Percentiles rank a stretch among this genome's conserved stretches.
Evolutionary conservation across 2,888 invertebrate genomes (phyloP).

Genomic region (Drosophila merina): DNA sequence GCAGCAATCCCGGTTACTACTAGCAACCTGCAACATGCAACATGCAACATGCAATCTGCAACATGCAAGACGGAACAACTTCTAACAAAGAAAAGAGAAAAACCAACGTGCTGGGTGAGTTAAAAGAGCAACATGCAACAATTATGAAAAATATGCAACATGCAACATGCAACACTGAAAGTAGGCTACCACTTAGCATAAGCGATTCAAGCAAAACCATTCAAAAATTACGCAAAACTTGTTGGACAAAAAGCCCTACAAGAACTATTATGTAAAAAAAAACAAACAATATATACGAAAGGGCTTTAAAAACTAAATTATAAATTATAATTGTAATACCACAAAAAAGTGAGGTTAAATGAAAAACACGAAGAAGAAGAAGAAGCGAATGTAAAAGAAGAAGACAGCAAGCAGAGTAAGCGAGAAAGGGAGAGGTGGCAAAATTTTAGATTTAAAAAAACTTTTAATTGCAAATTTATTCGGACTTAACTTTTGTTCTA

Average conservation of each 20-base stretch:
- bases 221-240: neutral
- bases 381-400: neutral
- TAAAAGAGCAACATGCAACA: slow-evolving; percentile 4
- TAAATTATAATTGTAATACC: neutral
- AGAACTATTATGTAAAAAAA: neutral
- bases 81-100: neutral
- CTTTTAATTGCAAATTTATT: neutral
- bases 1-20: slow-evolving; percentile 61
- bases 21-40: slow-evolving; percentile 22
- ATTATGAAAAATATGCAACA: neutral
- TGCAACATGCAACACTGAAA: slow-evolving; percentile 1
- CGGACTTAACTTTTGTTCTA: neutral
- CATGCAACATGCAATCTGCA: no score
- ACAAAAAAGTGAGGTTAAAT: neutral
- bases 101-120: neutral
- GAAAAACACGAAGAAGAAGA: neutral
- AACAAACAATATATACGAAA: neutral
- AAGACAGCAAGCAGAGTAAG: neutral
- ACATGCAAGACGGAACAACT: neutral
- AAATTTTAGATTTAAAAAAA: neutral
- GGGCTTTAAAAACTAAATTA: slow-evolving; percentile 18
- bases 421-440: slow-evolving; percentile 7
- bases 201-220: neutral
- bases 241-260: neutral
- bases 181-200: slow-evolving; percentile 1